Percentiles rank a stretch among this genome's conserved stretches.
Evolutionary conservation across 2,888 invertebrate species (phyloP).

Genomic region (Boloria selene): DNA sequence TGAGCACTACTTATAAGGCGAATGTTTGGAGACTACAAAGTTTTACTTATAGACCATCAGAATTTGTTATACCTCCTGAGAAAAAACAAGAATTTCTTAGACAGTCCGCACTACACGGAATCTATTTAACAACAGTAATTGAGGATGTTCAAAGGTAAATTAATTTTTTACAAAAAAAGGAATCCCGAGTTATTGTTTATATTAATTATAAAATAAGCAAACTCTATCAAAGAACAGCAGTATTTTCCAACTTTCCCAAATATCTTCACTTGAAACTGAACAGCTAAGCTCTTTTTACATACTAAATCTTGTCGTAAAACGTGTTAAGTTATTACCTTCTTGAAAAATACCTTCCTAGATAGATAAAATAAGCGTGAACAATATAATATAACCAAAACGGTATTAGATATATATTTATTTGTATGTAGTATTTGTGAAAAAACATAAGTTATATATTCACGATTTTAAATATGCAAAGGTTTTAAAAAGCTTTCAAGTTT

Average conservation of each 20-base stretch:
- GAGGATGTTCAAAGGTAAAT: constrained; percentile 61
- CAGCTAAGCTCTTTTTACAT: too few relatives aligned
- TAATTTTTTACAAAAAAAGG: background rate
- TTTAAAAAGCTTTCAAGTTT: too few relatives aligned
- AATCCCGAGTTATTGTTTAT: background rate
- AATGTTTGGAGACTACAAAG: constrained; percentile 64
- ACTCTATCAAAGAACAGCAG: background rate
- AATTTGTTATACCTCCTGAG: constrained; percentile 58
- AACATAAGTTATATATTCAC: too few relatives aligned
- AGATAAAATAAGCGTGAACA: too few relatives aligned
- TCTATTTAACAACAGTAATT: constrained; percentile 56
- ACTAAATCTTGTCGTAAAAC: too few relatives aligned
- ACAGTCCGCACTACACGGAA: constrained; percentile 45
- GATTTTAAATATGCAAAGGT: too few relatives aligned
- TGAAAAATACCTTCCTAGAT: too few relatives aligned
- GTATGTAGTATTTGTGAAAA: too few relatives aligned
- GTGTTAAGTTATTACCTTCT: too few relatives aligned
- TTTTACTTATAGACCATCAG: constrained; percentile 51
- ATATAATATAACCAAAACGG: too few relatives aligned
- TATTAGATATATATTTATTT: too few relatives aligned
- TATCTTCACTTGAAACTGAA: too few relatives aligned
- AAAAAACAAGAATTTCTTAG: constrained; percentile 46
- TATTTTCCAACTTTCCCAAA: background rate
- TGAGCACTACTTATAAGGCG: constrained; percentile 48
- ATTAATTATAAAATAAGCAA: background rate